A percentile compares a stretch with the other conserved stretches of the same genome.
These are phyloP conservation scores for Platichthys stellatus DNA, from an alignment of 2,113 vertebrate genomes.

Conservation along the genomic window DNA sequence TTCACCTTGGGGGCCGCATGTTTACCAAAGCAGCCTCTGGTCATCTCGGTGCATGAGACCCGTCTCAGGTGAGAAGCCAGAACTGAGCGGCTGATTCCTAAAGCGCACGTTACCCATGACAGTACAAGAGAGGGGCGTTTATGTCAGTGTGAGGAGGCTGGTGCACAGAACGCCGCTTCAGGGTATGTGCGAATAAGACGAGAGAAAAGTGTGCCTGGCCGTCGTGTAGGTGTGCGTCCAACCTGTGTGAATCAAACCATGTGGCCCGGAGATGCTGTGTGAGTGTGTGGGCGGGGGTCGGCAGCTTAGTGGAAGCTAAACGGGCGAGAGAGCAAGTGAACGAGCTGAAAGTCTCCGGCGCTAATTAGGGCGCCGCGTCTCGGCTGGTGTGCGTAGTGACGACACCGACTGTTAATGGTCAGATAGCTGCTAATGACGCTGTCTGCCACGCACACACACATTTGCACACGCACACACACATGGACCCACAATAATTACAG, in stretches of 20 bases:
- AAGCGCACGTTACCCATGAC: not conserved
- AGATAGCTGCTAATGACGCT: conserved; percentile 71
- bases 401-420: conserved; percentile 66
- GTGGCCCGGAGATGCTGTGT: conserved; percentile 29
- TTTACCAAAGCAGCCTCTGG: conserved; percentile 27
- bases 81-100: conserved; percentile 20
- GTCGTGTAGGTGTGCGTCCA: conserved; percentile 44
- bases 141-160: conserved; percentile 31
- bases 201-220: conserved; percentile 26
- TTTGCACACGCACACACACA: not conserved
- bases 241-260: conserved; percentile 56
- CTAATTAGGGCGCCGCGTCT: conserved; percentile 65
- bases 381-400: conserved; percentile 36
- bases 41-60: conserved; percentile 1
- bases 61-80: conserved; percentile 35
- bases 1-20: conserved; percentile 6
- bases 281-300: conserved; percentile 24
- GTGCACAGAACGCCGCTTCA: conserved; percentile 25
- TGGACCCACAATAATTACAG: conserved; percentile 62
- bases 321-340: conserved; percentile 30
- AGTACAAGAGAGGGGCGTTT: conserved; percentile 17
- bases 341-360: conserved; percentile 45
- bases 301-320: conserved; percentile 47
- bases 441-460: conserved; percentile 28
- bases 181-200: conserved; percentile 24